Evolutionary conservation across 2,113 vertebrate genomes (phyloP).

Genomic region (Perca fluviatilis): DNA sequence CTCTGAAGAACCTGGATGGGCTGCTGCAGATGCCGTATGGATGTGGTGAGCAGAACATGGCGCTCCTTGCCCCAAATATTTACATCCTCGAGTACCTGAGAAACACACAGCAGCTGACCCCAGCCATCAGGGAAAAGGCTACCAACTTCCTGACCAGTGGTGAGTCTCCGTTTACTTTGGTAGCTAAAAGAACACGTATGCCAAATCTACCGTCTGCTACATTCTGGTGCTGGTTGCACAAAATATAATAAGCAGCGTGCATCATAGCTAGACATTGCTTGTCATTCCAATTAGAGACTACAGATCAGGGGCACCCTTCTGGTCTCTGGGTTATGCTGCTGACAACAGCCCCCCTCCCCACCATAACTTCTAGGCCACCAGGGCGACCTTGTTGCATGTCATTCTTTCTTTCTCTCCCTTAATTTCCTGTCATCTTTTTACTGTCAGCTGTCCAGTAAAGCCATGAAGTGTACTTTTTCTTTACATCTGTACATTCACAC

Average conservation of each 20-base stretch:
- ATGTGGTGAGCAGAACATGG: slow-evolving; percentile 94
- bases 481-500: too few species aligned
- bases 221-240: too few species aligned
- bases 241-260: too few species aligned
- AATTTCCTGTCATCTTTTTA: neutral
- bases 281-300: neutral
- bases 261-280: neutral
- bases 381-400: too few species aligned
- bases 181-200: too few species aligned
- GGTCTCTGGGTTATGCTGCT: too few species aligned
- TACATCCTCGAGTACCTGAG: slow-evolving; percentile 90
- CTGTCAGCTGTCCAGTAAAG: too few species aligned
- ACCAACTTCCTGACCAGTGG: slow-evolving; percentile 85
- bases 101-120: slow-evolving; percentile 88
- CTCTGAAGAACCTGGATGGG: slow-evolving; percentile 86
- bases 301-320: neutral
- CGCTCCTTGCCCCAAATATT: slow-evolving; percentile 90
- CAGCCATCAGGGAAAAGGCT: slow-evolving; percentile 83
- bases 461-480: too few species aligned
- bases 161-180: slow-evolving; percentile 66
- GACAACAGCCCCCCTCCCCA: too few species aligned
- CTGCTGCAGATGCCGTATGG: slow-evolving; percentile 90
- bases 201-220: too few species aligned
- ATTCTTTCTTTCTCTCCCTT: neutral
- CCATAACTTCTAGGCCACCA: too few species aligned